Evolutionary conservation across 1,140 invertebrate species (phyloP).

Genomic region (Drosophila nigrodunni): DNA sequence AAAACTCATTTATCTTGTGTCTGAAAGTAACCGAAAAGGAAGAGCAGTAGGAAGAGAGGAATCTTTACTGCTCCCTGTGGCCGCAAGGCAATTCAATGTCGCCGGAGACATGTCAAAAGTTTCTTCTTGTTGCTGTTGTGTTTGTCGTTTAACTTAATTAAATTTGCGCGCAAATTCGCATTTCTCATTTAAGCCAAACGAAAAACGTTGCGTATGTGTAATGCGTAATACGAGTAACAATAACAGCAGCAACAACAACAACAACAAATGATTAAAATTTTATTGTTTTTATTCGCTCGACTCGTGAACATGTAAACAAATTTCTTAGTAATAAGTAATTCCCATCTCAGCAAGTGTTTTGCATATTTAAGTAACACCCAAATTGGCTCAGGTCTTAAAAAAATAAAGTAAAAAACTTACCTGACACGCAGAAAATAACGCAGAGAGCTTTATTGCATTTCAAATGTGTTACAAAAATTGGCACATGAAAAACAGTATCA

Average conservation of each 20-base stretch:
- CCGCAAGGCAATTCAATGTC: slow-evolving; percentile 59
- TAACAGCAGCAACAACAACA: slow-evolving; percentile 1
- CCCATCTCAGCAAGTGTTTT: slow-evolving; percentile 17
- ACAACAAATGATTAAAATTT: slow-evolving; percentile 76
- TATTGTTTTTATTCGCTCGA: slow-evolving; percentile 56
- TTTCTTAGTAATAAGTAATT: slow-evolving; percentile 43
- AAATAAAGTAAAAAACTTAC: slow-evolving; percentile 11
- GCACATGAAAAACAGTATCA: slow-evolving; percentile 41
- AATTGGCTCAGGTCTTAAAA: slow-evolving; percentile 19
- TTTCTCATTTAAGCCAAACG: slow-evolving; percentile 36
- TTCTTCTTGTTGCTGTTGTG: slow-evolving; percentile 44
- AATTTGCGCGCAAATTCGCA: slow-evolving; percentile 71
- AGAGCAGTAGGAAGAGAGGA: background rate
- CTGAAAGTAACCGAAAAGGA: background rate
- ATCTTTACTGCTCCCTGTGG: slow-evolving; percentile 30
- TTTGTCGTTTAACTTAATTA: slow-evolving; percentile 80
- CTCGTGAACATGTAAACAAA: slow-evolving; percentile 6
- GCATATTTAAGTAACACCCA: slow-evolving; percentile 61
- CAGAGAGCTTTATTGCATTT: slow-evolving; percentile 32
- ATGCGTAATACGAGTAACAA: slow-evolving; percentile 15
- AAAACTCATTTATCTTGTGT: slow-evolving; percentile 78
- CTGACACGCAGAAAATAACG: slow-evolving; percentile 17
- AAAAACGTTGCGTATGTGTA: slow-evolving; percentile 56
- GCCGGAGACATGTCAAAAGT: slow-evolving; percentile 69
- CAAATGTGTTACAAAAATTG: slow-evolving; percentile 42